Evolutionary conservation across 1,140 invertebrate genomes (phyloP).

Genomic region (Trissolcus basalis): DNA sequence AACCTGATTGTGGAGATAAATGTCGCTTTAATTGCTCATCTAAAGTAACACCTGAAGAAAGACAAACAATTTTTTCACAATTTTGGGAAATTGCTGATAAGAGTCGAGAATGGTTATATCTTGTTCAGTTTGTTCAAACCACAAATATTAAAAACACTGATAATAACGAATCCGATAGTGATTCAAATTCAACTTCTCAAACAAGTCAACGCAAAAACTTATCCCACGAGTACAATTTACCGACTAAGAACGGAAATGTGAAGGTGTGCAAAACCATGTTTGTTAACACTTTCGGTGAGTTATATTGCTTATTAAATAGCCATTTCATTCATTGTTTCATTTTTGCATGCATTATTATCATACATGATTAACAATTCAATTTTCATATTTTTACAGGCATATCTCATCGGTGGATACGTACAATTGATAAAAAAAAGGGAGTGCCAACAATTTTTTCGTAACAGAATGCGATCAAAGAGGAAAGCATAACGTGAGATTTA

Average conservation of each 20-base stretch:
- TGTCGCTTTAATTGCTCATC: neutral
- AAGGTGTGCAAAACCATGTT: conserved; percentile 9
- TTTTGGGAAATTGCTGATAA: neutral
- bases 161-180: neutral
- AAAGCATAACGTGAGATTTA: conserved; percentile 6
- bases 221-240: neutral
- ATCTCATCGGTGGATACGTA: conserved; percentile 3
- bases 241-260: neutral
- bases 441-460: neutral
- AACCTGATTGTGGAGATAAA: neutral
- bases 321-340: too few relatives aligned
- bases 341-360: too few relatives aligned
- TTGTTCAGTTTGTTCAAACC: neutral
- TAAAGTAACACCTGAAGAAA: neutral
- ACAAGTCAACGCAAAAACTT: neutral
- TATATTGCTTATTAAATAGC: neutral
- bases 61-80: neutral
- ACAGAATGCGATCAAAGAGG: conserved; percentile 1
- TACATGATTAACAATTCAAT: neutral
- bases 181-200: neutral
- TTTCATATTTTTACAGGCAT: neutral
- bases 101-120: neutral
- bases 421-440: conserved; percentile 4
- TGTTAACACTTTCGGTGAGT: neutral
- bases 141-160: neutral